phyloP scores from a whole-genome alignment of 2,797 vertebrate genomes.

The Thamnophis elegans region DNA sequence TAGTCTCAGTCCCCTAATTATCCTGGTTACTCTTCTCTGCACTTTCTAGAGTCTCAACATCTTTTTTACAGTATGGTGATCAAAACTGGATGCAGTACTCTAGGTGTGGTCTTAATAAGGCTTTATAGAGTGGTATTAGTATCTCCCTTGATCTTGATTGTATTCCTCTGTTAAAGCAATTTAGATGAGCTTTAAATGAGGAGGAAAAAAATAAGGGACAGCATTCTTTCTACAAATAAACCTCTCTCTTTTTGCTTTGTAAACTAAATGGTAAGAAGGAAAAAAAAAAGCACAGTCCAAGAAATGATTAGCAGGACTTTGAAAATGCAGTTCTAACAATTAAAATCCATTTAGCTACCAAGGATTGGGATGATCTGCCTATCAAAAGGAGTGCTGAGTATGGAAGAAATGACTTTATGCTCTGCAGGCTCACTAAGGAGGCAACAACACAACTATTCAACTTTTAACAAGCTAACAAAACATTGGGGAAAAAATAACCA shows the following conservation, averaged over 20 bases:
- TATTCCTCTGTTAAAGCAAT: too few species aligned
- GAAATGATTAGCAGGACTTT: conserved; percentile 50
- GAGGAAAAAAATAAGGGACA: conserved; percentile 13
- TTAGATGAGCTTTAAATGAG: neutral
- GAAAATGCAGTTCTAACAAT: conserved; percentile 51
- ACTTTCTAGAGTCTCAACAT: too few species aligned
- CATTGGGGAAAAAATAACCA: conserved; percentile 50
- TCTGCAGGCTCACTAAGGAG: conserved; percentile 23
- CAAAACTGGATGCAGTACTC: too few species aligned
- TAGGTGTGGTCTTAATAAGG: too few species aligned
- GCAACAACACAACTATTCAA: conserved; percentile 53
- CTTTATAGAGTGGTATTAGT: too few species aligned
- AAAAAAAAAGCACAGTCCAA: conserved; percentile 32
- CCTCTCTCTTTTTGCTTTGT: conserved; percentile 16
- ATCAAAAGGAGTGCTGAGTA: conserved; percentile 47
- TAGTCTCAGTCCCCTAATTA: too few species aligned
- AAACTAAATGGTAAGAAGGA: neutral
- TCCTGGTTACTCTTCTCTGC: too few species aligned
- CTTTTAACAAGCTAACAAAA: conserved; percentile 42
- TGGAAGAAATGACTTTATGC: conserved; percentile 45
- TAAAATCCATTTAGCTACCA: conserved; percentile 49
- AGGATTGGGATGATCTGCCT: conserved; percentile 42
- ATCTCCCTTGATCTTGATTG: too few species aligned
- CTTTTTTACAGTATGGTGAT: too few species aligned
- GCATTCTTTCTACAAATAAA: conserved; percentile 32